These are phyloP conservation scores for Colistium nudipinnis DNA, from an alignment of 2,113 vertebrate species.

Conservation along the genomic window DNA sequence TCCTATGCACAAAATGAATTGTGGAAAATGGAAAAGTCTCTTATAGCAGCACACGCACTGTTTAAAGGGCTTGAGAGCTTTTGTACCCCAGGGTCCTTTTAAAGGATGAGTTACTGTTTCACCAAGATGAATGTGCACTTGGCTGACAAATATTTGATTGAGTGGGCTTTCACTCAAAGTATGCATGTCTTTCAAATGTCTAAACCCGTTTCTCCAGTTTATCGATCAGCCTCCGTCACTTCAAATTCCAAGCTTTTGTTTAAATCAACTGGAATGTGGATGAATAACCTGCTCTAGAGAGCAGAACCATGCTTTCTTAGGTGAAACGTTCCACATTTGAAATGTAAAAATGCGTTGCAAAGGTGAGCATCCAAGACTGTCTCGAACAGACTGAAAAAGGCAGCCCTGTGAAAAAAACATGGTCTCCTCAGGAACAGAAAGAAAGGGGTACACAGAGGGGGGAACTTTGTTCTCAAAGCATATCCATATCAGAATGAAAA, in stretches of 20 bases:
- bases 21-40: conserved; percentile 3
- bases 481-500: conserved; percentile 73
- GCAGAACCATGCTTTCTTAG: not conserved
- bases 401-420: conserved; percentile 64
- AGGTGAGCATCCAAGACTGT: not conserved
- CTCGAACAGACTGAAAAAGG: conserved; percentile 8
- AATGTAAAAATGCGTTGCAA: not conserved
- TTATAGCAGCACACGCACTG: conserved; percentile 5
- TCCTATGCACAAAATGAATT: conserved; percentile 8
- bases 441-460: conserved; percentile 34
- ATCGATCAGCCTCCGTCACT: conserved; percentile 34
- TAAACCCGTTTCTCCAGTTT: conserved; percentile 15
- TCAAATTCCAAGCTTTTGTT: conserved; percentile 36
- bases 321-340: not conserved
- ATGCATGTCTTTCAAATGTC: conserved; percentile 15
- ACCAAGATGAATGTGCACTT: conserved; percentile 23
- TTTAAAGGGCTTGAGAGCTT: conserved; percentile 29
- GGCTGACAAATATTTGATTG: conserved; percentile 40
- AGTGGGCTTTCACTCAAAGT: conserved; percentile 24
- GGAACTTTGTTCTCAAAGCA: conserved; percentile 63
- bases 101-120: conserved; percentile 43
- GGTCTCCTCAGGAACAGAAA: conserved; percentile 56
- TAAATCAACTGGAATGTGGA: conserved; percentile 9
- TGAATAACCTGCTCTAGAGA: not conserved
- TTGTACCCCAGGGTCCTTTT: conserved; percentile 27